Percentiles rank a stretch among this genome's conserved stretches.
Evolutionary conservation across 2,888 invertebrate species (phyloP).

Genomic region (Athalia rosae): DNA sequence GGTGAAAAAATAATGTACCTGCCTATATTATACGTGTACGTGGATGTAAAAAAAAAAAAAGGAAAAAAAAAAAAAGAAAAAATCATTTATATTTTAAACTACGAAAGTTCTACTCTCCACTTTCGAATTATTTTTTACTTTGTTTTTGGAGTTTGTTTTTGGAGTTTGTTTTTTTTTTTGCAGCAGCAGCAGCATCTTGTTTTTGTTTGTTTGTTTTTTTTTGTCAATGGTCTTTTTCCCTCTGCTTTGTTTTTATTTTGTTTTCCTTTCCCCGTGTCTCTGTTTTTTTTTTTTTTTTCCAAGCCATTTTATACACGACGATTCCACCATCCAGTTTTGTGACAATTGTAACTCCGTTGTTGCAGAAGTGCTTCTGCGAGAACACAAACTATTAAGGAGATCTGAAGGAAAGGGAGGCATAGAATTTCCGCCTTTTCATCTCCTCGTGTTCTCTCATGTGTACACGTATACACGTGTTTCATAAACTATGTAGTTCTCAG

Average conservation of each 20-base stretch:
- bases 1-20: too few relatives aligned
- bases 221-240: slow-evolving; percentile 33
- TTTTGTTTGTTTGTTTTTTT: slow-evolving; percentile 46
- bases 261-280: slow-evolving; percentile 34
- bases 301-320: slow-evolving; percentile 7
- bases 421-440: neutral
- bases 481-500: neutral
- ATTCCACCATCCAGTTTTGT: slow-evolving; percentile 19
- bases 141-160: slow-evolving; percentile 42
- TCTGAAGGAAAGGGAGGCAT: neutral
- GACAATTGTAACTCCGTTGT: slow-evolving; percentile 35
- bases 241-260: slow-evolving; percentile 43
- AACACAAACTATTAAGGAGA: slow-evolving; percentile 32
- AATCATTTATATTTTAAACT: slow-evolving; percentile 17
- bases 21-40: too few relatives aligned
- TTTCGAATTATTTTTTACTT: slow-evolving; percentile 18
- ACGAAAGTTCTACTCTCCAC: neutral
- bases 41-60: slow-evolving; percentile 4
- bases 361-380: slow-evolving; percentile 32
- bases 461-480: neutral
- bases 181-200: too few relatives aligned
- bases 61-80: slow-evolving; percentile 5
- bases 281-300: slow-evolving; percentile 21
- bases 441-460: neutral
- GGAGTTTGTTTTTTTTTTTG: slow-evolving; percentile 35